Conservation (phyloP, 2,113 vertebrate genomes). For the Corydoras maculifer region DNA sequence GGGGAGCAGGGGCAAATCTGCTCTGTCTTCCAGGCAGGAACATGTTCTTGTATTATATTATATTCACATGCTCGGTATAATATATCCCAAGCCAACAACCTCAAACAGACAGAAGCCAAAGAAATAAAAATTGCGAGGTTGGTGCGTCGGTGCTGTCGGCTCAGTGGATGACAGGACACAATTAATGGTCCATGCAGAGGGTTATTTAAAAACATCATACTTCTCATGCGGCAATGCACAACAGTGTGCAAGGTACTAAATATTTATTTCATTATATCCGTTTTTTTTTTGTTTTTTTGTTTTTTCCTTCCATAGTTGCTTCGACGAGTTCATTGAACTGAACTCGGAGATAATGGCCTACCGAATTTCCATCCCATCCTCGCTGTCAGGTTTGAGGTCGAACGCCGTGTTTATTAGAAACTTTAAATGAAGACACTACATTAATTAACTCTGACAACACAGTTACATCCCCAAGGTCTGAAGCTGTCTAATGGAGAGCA, state of each 20-base stretch:
- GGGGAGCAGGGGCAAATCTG: slow-evolving; percentile 47
- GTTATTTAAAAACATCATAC: slow-evolving; percentile 33
- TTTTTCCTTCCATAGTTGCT: slow-evolving; percentile 20
- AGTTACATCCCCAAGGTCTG: slow-evolving; percentile 8
- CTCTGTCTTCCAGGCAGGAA: slow-evolving; percentile 35
- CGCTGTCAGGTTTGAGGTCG: background rate
- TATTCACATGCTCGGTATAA: slow-evolving; percentile 36
- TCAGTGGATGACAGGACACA: slow-evolving; percentile 43
- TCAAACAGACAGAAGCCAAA: background rate
- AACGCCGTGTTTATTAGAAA: slow-evolving; percentile 6
- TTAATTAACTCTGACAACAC: slow-evolving; percentile 27
- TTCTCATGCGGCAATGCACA: slow-evolving; percentile 16
- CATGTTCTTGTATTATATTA: slow-evolving; percentile 39
- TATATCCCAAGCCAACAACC: background rate
- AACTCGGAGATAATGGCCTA: slow-evolving; percentile 12
- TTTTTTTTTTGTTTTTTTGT: slow-evolving; percentile 43
- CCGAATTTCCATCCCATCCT: background rate
- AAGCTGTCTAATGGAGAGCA: background rate
- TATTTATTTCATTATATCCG: slow-evolving; percentile 38
- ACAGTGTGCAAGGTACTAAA: slow-evolving; percentile 2
- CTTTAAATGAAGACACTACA: background rate
- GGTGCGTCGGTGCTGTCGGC: background rate
- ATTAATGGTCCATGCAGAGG: slow-evolving; percentile 52
- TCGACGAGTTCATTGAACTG: slow-evolving; percentile 20
- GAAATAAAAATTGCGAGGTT: slow-evolving; percentile 55